Evolutionary conservation across 2,888 invertebrate genomes (phyloP).

Genomic region (Adineta ricciae): DNA sequence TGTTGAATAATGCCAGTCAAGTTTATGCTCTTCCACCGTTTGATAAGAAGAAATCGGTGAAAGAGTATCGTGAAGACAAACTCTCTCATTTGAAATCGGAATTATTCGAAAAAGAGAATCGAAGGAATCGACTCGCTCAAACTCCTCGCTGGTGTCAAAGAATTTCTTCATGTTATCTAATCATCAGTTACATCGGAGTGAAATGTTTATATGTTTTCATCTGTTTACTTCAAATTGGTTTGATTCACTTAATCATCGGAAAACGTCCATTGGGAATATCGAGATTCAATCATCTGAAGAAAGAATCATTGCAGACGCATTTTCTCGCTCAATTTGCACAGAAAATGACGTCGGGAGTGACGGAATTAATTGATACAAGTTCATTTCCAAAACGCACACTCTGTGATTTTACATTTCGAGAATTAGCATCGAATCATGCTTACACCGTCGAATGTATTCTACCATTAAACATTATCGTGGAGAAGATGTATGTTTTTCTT

Average conservation of each 20-base stretch:
- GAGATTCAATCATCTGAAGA: not conserved
- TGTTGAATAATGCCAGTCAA: slow-evolving; percentile 20
- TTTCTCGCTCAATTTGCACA: not conserved
- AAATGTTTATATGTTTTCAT: not conserved
- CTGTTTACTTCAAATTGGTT: not conserved
- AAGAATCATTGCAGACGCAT: not conserved
- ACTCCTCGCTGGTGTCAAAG: not conserved
- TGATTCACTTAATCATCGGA: not conserved
- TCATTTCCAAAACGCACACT: slow-evolving; percentile 32
- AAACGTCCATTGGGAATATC: not conserved
- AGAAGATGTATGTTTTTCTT: slow-evolving; percentile 28
- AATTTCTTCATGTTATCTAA: not conserved
- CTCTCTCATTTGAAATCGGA: not conserved
- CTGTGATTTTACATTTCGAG: slow-evolving; percentile 31
- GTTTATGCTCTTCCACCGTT: not conserved
- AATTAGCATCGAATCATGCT: slow-evolving; percentile 27
- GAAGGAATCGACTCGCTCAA: not conserved
- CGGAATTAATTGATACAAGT: slow-evolving; percentile 25
- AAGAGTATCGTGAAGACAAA: not conserved
- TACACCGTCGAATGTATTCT: slow-evolving; percentile 33
- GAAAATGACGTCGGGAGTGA: slow-evolving; percentile 14
- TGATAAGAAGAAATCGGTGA: not conserved
- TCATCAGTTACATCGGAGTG: not conserved
- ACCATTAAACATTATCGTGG: slow-evolving; percentile 31
- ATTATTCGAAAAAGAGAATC: not conserved